These are phyloP conservation scores for Dendropsophus ebraccatus DNA, from an alignment of 2,113 vertebrate genomes.

Conservation along the genomic window DNA sequence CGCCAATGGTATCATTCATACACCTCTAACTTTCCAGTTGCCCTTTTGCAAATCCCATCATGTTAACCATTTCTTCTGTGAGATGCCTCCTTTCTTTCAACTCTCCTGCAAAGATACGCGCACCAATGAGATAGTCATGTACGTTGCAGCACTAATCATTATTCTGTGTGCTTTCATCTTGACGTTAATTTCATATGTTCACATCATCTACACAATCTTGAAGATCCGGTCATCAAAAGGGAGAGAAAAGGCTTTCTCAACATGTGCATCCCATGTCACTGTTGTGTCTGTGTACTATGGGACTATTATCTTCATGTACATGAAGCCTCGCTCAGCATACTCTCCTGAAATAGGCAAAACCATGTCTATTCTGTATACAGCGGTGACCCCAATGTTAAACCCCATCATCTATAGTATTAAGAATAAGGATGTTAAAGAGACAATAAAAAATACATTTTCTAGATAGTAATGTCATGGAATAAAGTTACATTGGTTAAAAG, in stretches of 20 bases:
- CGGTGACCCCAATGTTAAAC: not conserved
- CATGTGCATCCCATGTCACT: conserved; percentile 33
- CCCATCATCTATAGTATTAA: not conserved
- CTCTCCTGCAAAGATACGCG: conserved; percentile 61
- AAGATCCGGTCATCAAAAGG: not conserved
- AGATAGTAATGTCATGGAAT: too few species aligned
- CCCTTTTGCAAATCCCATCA: conserved; percentile 30
- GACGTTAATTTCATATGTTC: conserved; percentile 54
- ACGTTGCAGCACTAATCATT: conserved; percentile 51
- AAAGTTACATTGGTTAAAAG: too few species aligned
- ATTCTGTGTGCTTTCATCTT: conserved; percentile 51
- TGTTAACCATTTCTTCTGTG: conserved; percentile 8
- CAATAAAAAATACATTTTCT: not conserved
- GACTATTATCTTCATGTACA: not conserved
- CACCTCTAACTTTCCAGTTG: not conserved
- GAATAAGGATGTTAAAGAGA: not conserved
- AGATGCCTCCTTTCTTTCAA: not conserved
- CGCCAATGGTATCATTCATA: not conserved
- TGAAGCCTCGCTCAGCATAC: not conserved
- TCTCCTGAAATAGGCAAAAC: not conserved
- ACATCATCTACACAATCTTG: not conserved
- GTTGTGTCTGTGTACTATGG: not conserved
- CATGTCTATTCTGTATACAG: not conserved
- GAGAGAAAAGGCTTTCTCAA: not conserved
- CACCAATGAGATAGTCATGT: conserved; percentile 54